phyloP scores from a whole-genome alignment of 2,113 vertebrate genomes.

The Bubo scandiacus region DNA sequence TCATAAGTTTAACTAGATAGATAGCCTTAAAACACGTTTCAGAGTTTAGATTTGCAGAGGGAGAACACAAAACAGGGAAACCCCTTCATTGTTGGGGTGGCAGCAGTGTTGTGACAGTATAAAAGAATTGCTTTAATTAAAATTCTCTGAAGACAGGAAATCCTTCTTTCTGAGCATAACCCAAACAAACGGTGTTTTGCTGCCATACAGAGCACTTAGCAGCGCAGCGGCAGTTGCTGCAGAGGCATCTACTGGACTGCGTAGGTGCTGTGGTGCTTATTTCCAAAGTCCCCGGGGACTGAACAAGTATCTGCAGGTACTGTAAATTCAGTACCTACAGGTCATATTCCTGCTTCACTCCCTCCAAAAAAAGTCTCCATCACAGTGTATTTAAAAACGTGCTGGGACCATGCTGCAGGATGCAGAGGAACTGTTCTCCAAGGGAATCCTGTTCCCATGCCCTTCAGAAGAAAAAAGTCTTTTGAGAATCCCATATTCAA shows the following conservation, averaged over 20 bases:
- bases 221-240: not conserved
- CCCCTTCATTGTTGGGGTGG: not conserved
- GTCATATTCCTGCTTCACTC: not conserved
- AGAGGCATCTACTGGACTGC: not conserved
- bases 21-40: not conserved
- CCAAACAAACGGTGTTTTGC: not conserved
- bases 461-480: not conserved
- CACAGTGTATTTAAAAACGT: not conserved
- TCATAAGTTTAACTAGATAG: not conserved
- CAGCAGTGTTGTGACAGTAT: not conserved
- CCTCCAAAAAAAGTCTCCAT: not conserved
- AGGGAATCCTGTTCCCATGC: not conserved
- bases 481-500: not conserved
- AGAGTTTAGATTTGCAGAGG: constrained; percentile 7
- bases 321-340: not conserved
- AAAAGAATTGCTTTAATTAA: constrained; percentile 53
- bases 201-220: accelerated
- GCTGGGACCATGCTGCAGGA: accelerated
- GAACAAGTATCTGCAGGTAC: not conserved
- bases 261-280: not conserved
- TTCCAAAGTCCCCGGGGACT: not conserved
- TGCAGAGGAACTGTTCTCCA: not conserved
- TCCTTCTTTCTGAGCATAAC: not conserved
- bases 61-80: not conserved
- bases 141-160: not conserved